Evolutionary conservation across 1,140 invertebrate genomes (phyloP), one percentile per base, ranked within the genome.

Genomic region (Oryctes rhinoceros): DNA sequence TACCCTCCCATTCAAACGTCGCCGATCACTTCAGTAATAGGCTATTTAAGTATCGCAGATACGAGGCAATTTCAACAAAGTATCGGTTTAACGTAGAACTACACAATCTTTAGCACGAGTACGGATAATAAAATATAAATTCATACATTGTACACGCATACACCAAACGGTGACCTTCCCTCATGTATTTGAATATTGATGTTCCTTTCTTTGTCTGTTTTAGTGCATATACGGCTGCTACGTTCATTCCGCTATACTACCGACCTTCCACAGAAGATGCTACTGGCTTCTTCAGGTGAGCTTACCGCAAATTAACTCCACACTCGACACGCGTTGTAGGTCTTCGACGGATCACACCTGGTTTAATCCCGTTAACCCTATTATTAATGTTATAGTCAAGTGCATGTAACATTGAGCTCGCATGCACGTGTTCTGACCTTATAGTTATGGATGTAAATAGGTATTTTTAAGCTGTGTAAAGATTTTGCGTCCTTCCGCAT

Each of bases 161-260:
- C 5, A 10, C 39, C 39, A 3, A 44, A 44, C 9, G 39, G 5
- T 44, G 39, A 10, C 9, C 5, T 10, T 44, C 39, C 9, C 9
- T 44, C 2, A 30, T 2, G 9, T 44, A 44, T 44, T 44, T 9
- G 18, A 35, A 67, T 67, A 0, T 67, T 67, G 35, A 67, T 35
- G 18, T 18, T 4, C 24, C 18, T 24, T 67, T 67, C 35, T 44
- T 47, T 53, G 80, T 83, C 59, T 81, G 80, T 48, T 88, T 86
- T 88, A 97, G 94, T 98, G 96, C 87, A 99, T 99, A 86, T 99
- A 99, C 89, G 98, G 97, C 44, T 99, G 97, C 88, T 99, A 99
- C 90, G 97, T 99, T 78, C 98, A 99, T 90, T 99, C 98, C 48
- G 98, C 97, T 48, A 98, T 99, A 86, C 90, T 99, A 83, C 97